Evolutionary conservation across 2,113 vertebrate genomes (phyloP), one percentile per base, ranked within the genome.

Genomic region (Ophthalmotilapia sp.): DNA sequence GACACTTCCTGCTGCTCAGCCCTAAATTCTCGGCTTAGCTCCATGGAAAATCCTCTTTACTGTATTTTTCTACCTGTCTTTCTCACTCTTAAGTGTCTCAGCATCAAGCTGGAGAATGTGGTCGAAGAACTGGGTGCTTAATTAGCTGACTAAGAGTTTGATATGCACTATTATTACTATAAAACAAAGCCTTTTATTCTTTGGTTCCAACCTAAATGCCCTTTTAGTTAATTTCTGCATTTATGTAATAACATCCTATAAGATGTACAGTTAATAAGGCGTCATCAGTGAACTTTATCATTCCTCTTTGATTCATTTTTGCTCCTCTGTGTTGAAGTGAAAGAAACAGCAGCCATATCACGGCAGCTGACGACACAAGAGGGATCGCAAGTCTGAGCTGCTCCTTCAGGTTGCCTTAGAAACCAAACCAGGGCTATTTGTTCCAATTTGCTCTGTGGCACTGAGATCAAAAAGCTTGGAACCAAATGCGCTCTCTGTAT

Each of bases 401-500:
- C 91, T 90, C 90, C 80, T 84, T 58, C 86, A 77, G 87, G 96
- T 96, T 96, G 94, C 94, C 89, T 47, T 94, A 93, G 96, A 94
- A 96, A 96, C 96, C 90, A 60, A 77, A 26, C 29, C 82, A n/a
- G 92, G 86, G 81, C 90, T 86, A 92, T 94, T 95, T 93, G 94
- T 95, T 94, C 93, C 89, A 94, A 93, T 95, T 93, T 93, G 92
- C 92, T 90, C 60, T 77, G 82, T 82, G 84, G 82, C 65, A 82
- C 84, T 3, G 82, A 92, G 89, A 95, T 94, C 92, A 92, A 93
- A 93, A 93, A 90, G 82, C 87, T 26, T 12, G 51, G 73, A 81
- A 3, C 82, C 84, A 58, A 80, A 91, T 80, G 84, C 84, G 84
- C 85, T 90, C 84, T 80, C 80, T 84, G 83, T 65, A 49, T 87